Evolutionary conservation across 2,113 vertebrate genomes (phyloP).

Genomic region (Pachycephala philippinensis): DNA sequence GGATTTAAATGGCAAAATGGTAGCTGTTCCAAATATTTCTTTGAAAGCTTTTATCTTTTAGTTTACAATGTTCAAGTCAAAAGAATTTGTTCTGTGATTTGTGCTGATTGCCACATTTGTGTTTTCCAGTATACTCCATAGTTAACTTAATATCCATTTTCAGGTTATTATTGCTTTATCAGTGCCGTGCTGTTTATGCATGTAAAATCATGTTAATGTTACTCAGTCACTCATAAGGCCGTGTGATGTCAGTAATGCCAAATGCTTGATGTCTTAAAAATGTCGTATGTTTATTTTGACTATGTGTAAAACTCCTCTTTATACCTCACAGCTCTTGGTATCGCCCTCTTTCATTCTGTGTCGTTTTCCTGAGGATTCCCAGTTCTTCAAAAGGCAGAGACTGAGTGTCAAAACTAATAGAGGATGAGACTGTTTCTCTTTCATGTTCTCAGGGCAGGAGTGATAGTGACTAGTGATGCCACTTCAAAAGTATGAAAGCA

Average conservation of each 20-base stretch:
- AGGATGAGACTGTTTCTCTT: background rate
- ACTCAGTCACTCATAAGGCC: background rate
- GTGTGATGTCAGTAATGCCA: background rate
- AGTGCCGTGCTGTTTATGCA: background rate
- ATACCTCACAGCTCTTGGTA: background rate
- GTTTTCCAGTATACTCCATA: background rate
- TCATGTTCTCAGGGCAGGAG: background rate
- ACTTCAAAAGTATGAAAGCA: background rate
- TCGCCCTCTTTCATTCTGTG: rapidly evolving
- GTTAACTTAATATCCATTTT: background rate
- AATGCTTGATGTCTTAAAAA: background rate
- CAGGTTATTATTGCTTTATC: background rate
- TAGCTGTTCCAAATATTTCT: background rate
- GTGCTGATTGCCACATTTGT: background rate
- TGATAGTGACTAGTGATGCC: background rate
- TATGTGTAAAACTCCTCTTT: background rate
- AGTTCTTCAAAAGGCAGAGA: background rate
- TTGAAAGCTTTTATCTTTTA: background rate
- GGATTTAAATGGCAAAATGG: background rate
- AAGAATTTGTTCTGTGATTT: background rate
- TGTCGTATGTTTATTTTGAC: background rate
- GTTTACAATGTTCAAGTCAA: background rate
- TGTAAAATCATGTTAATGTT: background rate
- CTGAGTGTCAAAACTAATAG: background rate
- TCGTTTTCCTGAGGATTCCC: background rate